phyloP scores from a whole-genome alignment of 1,140 invertebrate species.

The Linepithema humile region DNA sequence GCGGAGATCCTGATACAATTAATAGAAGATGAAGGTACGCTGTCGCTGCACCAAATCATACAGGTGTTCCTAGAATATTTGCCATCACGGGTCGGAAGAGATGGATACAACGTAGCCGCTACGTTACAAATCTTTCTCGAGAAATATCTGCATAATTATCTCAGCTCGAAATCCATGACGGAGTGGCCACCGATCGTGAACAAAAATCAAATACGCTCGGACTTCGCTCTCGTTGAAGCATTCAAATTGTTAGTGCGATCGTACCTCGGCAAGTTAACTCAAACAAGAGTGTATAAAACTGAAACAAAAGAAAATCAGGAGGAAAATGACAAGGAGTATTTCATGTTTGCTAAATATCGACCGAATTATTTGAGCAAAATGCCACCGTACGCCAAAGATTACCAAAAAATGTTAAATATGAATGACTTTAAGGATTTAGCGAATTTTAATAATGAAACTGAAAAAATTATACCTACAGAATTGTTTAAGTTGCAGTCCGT shows the following conservation, averaged over 20 bases:
- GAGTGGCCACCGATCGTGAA: constrained; percentile 56
- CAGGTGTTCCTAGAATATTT: constrained; percentile 86
- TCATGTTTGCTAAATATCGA: constrained; percentile 82
- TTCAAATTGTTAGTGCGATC: constrained; percentile 86
- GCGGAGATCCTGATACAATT: constrained; percentile 82
- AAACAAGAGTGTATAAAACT: constrained; percentile 75
- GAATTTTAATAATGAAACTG: constrained; percentile 63
- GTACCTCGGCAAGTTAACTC: constrained; percentile 85
- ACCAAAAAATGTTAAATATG: constrained; percentile 70
- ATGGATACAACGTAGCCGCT: constrained; percentile 84
- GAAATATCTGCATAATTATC: constrained; percentile 83
- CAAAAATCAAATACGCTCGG: constrained; percentile 78
- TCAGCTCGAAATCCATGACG: constrained; percentile 76
- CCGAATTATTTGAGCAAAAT: constrained; percentile 84
- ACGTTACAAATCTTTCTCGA: constrained; percentile 86
- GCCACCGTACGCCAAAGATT: constrained; percentile 81
- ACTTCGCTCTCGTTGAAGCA: constrained; percentile 83
- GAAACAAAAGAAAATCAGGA: constrained; percentile 71
- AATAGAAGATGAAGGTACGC: constrained; percentile 76
- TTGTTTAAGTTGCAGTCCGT: constrained; percentile 81
- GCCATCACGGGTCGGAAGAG: constrained; percentile 85
- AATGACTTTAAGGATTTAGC: constrained; percentile 69
- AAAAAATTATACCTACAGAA: constrained; percentile 74
- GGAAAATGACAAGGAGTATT: constrained; percentile 75
- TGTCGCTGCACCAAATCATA: constrained; percentile 85